Evolutionary conservation across 2,797 vertebrate species (phyloP), one percentile per base, ranked within the genome.

Genomic region (Crocidura indochinensis): DNA sequence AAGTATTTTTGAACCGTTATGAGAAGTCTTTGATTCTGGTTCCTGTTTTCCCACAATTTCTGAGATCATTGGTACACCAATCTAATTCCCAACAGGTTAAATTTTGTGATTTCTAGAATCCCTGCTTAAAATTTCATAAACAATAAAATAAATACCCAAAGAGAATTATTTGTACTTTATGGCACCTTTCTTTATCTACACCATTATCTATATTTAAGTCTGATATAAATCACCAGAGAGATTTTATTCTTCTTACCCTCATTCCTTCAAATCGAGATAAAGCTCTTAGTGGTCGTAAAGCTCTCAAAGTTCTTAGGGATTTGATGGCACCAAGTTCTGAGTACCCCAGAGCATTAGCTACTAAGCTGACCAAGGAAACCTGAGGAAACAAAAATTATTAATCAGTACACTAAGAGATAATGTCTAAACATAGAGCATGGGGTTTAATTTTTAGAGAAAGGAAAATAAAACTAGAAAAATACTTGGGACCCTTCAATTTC

Each of bases 201-300:
- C 67, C 24, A 74, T 26, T 76, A 68, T 5, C 53, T 73, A 53
- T 29, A 44, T 31, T 47, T 31, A 77, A 72, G 29, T 94, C 73
- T 89, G 51, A 65, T 38, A 84, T 62, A 53, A 84, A 79, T 85
- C 73, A 87, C 31, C 77, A 44, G 31, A 73, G 26, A 46, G 15
- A 24, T 73, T 92, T 90, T 46, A 53, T 64, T 96, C 91, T 88
- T 97, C 99, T 99, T 98, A 99, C 99, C 99, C 99, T 98, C 99
- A 99, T 99, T 97, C 99, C 99, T 98, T 99, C 99, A 94, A 99
- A 99, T 62, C 99, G 98, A 83, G 99, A 99, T 97, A 99, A 98
- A 87, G 99, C 99, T 97, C 99, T 98, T 92, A 99, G 97, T 53
- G 99, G 99, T 98, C 99, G 98, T 97, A 99, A 98, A 95, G 99